Conservation (phyloP, 1,140 invertebrate species). For the Daktulosphaira vitifoliae region DNA sequence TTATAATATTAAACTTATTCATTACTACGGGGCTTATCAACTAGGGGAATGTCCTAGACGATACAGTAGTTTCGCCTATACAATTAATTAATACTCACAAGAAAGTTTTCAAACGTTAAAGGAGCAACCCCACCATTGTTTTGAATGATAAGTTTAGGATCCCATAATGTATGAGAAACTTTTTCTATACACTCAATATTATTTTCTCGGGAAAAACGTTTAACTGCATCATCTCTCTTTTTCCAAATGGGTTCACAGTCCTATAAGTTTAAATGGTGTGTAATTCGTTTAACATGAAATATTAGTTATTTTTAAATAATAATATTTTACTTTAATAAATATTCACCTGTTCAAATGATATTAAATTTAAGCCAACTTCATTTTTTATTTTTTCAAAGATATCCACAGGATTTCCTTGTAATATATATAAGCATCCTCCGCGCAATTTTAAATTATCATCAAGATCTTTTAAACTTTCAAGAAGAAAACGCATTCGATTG, state of each 20-base stretch:
- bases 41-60: no score
- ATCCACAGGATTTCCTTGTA: conserved; percentile 55
- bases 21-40: no score
- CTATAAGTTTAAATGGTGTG: neutral
- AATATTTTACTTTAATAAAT: no score
- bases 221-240: conserved; percentile 52
- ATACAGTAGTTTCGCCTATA: no score
- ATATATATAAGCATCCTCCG: conserved; percentile 54
- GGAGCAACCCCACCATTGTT: conserved; percentile 62
- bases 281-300: neutral
- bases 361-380: conserved; percentile 48
- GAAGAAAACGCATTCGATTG: conserved; percentile 60
- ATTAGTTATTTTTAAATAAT: neutral
- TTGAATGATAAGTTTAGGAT: conserved; percentile 55
- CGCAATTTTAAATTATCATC: conserved; percentile 51
- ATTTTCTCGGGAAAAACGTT: conserved; percentile 49
- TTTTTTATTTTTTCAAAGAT: conserved; percentile 53
- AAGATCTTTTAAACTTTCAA: conserved; percentile 60
- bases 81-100: conserved; percentile 45
- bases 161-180: conserved; percentile 64
- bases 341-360: conserved; percentile 53
- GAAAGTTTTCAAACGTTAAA: conserved; percentile 63
- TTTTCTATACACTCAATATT: conserved; percentile 51
- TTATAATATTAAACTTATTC: no score
- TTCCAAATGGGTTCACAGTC: conserved; percentile 50